phyloP scores from a whole-genome alignment of 2,797 vertebrate genomes.

The Dendrocincla fuliginosa region DNA sequence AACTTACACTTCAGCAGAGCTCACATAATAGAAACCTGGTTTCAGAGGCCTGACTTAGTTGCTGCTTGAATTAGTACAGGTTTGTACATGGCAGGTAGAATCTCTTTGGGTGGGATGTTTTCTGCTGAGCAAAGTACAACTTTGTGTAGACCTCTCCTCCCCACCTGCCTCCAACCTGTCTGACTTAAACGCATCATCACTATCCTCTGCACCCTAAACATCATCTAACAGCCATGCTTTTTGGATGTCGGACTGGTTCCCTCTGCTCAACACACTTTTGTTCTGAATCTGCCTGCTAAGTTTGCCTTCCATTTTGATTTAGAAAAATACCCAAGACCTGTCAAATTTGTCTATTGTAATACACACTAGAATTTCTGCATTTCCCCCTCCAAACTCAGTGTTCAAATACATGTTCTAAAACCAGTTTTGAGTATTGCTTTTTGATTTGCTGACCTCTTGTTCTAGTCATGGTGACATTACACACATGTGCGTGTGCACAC shows the following conservation, averaged over 20 bases:
- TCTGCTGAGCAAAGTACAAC: not conserved
- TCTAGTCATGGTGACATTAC: not conserved
- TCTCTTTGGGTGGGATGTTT: conserved; percentile 12
- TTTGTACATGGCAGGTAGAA: conserved; percentile 40
- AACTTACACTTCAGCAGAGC: conserved; percentile 76
- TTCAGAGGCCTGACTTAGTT: conserved; percentile 57
- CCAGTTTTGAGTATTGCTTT: conserved; percentile 14
- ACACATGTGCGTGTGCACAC: accelerated
- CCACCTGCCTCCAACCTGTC: not conserved
- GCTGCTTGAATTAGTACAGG: conserved; percentile 52
- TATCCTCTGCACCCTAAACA: conserved; percentile 30
- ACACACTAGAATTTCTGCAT: not conserved
- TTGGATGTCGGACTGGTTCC: conserved; percentile 49
- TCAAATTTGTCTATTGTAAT: not conserved
- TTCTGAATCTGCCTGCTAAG: conserved; percentile 47
- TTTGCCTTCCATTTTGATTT: not conserved
- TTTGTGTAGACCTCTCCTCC: not conserved
- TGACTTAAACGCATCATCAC: not conserved
- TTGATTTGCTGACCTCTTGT: not conserved
- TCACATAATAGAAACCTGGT: conserved; percentile 75
- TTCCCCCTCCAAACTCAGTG: not conserved
- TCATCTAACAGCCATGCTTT: conserved; percentile 35
- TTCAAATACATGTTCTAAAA: conserved; percentile 12
- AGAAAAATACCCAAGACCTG: not conserved
- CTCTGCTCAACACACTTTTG: conserved; percentile 24